Percentiles rank a stretch among this genome's conserved stretches.
These are phyloP conservation scores for Urosaurus nigricauda DNA, from an alignment of 2,797 vertebrate genomes.

Conservation along the genomic window DNA sequence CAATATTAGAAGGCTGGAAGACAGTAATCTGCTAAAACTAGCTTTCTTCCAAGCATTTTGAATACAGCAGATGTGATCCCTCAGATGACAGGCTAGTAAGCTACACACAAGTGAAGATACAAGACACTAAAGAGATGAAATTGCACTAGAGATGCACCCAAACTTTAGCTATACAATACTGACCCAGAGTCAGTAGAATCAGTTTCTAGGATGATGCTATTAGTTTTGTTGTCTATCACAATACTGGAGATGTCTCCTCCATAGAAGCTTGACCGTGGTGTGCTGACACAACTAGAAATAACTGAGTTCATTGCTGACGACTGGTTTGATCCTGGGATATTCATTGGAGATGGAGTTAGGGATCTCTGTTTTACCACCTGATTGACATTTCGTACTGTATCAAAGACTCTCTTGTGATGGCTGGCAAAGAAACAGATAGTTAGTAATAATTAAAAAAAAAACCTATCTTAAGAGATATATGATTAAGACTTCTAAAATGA, in stretches of 20 bases:
- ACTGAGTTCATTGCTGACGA: constrained; percentile 92
- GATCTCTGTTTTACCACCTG: constrained; percentile 93
- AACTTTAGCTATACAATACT: constrained; percentile 40
- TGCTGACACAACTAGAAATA: constrained; percentile 92
- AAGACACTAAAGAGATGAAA: neutral
- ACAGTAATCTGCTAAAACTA: constrained; percentile 13
- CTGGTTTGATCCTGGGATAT: constrained; percentile 98
- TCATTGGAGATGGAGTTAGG: constrained; percentile 91
- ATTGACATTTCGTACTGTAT: constrained; percentile 94
- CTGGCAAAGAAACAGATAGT: constrained; percentile 83
- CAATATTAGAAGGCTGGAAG: neutral
- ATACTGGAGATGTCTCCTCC: constrained; percentile 86
- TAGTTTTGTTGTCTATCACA: constrained; percentile 91
- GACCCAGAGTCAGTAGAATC: constrained; percentile 86
- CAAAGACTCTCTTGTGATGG: constrained; percentile 94
- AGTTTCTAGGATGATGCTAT: constrained; percentile 88
- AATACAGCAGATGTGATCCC: constrained; percentile 1
- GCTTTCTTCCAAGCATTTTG: constrained; percentile 10
- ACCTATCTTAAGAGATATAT: constrained; percentile 8
- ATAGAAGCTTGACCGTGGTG: constrained; percentile 92
- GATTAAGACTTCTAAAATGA: neutral
- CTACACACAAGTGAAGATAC: neutral
- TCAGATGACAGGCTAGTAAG: neutral
- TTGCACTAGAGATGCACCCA: neutral
- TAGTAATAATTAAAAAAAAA: constrained; percentile 58